Conservation (phyloP, 2,888 invertebrate species). For the Campoplex nolae region DNA sequence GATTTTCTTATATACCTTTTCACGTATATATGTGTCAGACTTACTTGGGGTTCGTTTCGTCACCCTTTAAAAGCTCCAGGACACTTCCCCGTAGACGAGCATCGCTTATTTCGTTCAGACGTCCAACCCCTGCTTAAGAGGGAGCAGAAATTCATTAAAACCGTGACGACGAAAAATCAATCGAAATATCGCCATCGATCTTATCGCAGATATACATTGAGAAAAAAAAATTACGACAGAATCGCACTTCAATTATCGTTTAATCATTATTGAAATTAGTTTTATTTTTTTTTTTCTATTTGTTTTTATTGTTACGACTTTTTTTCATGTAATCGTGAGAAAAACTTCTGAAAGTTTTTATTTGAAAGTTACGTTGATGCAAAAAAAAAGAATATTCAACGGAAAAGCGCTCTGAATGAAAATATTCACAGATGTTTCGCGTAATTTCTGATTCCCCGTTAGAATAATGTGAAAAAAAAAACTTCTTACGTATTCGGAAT, state of each 20-base stretch:
- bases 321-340: not conserved
- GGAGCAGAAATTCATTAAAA: not conserved
- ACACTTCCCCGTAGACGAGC: conserved; percentile 63
- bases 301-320: not conserved
- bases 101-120: conserved; percentile 37
- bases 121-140: conserved; percentile 17
- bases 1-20: not conserved
- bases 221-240: not conserved
- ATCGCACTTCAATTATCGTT: not conserved
- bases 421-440: too few species aligned
- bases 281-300: not conserved
- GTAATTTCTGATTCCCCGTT: too few species aligned
- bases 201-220: too few species aligned
- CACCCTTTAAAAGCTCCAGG: conserved; percentile 66
- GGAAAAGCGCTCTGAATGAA: too few species aligned
- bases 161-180: not conserved
- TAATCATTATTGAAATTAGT: not conserved
- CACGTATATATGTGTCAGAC: not conserved
- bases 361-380: too few species aligned
- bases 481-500: too few species aligned
- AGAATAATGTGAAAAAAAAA: too few species aligned
- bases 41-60: conserved; percentile 64
- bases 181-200: not conserved
- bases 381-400: too few species aligned
- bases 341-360: too few species aligned